Evolutionary conservation across 2,888 invertebrate genomes (phyloP).

Genomic region (Alloscopus bannaensis): DNA sequence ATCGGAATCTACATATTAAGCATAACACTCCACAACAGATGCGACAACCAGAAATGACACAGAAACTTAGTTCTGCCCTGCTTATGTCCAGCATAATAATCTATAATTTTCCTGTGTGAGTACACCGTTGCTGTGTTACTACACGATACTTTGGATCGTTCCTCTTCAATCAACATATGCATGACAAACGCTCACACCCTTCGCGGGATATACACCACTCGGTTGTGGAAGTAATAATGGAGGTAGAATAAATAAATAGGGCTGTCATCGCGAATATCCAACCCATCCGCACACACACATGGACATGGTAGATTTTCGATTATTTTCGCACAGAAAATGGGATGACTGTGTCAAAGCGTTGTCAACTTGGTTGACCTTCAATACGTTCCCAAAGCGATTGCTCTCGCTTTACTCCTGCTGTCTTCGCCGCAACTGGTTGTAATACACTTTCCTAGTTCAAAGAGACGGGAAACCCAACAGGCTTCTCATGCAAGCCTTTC

Average conservation of each 20-base stretch:
- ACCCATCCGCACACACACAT: too few relatives aligned
- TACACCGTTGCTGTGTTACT: too few relatives aligned
- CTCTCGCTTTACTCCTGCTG: constrained; percentile 7
- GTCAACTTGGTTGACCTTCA: constrained; percentile 60
- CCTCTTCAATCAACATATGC: too few relatives aligned
- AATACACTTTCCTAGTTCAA: neutral
- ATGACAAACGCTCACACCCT: too few relatives aligned
- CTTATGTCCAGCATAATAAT: too few relatives aligned
- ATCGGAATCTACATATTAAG: too few relatives aligned
- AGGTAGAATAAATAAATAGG: constrained; percentile 5
- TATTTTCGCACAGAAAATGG: constrained; percentile 14
- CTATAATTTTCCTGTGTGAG: too few relatives aligned
- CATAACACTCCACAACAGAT: too few relatives aligned
- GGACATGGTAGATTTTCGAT: constrained; percentile 22
- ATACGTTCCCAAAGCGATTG: constrained; percentile 30
- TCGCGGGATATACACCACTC: too few relatives aligned
- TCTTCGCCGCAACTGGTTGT: constrained; percentile 1
- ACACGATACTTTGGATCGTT: too few relatives aligned
- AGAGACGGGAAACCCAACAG: neutral
- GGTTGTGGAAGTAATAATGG: neutral
- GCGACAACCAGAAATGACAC: too few relatives aligned
- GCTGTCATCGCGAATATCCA: neutral
- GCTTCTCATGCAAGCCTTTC: neutral
- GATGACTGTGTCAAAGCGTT: constrained; percentile 46
- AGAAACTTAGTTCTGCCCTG: too few relatives aligned